Conservation (phyloP, 2,797 vertebrate genomes). For the Lophotriccus pileatus region DNA sequence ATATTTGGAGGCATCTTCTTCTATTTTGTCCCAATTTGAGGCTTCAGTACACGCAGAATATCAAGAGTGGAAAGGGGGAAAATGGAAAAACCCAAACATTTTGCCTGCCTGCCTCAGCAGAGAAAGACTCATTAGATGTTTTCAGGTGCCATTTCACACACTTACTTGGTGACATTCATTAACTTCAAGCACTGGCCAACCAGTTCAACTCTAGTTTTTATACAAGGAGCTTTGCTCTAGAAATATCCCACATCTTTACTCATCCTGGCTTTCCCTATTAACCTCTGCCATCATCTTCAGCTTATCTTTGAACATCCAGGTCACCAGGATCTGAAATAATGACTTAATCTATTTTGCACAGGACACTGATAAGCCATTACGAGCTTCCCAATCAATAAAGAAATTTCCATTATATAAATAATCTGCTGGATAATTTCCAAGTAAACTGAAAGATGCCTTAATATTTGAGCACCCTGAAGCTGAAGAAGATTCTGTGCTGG, state of each 20-base stretch:
- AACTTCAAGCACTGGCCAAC: not conserved
- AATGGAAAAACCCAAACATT: not conserved
- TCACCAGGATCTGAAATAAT: not conserved
- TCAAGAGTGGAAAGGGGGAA: not conserved
- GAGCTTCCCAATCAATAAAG: not conserved
- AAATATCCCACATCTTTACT: not conserved
- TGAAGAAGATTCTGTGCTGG: not conserved
- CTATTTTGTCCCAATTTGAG: not conserved
- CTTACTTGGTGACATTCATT: not conserved
- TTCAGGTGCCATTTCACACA: not conserved
- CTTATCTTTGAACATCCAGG: not conserved
- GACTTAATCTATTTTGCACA: not conserved
- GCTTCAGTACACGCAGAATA: not conserved
- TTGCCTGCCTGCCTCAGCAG: not conserved
- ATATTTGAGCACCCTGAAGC: not conserved
- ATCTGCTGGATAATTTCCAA: not conserved
- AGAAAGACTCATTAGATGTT: not conserved
- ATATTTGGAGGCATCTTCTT: not conserved
- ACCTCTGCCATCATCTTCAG: not conserved
- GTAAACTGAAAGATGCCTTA: not conserved
- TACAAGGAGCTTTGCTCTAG: not conserved
- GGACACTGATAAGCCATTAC: not conserved
- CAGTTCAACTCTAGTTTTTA: not conserved
- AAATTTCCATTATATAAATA: not conserved
- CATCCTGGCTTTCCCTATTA: not conserved